Evolutionary conservation across 2,797 vertebrate genomes (phyloP), one percentile per base, ranked within the genome.

Genomic region (Hybognathus amarus): DNA sequence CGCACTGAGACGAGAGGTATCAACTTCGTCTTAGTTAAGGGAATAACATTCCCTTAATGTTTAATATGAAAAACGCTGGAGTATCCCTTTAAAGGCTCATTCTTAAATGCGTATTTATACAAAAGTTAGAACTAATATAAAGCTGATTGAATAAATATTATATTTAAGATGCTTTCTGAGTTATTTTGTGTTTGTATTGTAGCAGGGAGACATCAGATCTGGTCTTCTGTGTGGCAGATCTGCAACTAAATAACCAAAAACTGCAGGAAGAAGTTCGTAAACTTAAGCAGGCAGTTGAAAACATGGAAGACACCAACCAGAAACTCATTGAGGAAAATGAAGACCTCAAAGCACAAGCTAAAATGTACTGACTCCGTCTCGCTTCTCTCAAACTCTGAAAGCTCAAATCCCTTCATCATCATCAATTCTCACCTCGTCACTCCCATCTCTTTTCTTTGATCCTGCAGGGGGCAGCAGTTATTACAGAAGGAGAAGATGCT

Each of bases 171-270:
- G 24, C 5, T 12, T 24, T 24, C 27, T 18, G 20, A n/a, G 7
- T 4, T 18, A 24, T 63, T 59, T 38, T 33, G 6, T 85, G 4
- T 80, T 9, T 54, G 11, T 85, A 71, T 81, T 94, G 91, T 93
- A 17, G n/a, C 80, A 99, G 97, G 79, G 97, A 98, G 89, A 95
- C 95, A 0, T 96, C 96, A 5, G 97, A 97, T 84, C 90, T 98
- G 90, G 95, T 98, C 36, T 93, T 92, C 61, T 97, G 94, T 1
- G 87, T 97, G 7, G 93, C 96, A 0, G 96, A 98, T 87, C 94
- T 97, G 61, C 95, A 96, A 90, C 95, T 96, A 92, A 96, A 91
- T 88, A 97, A 97, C 85, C 95, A 96, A 70, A 97, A 96, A 70
- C 92, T 98, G 24, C 94, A 96, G 85, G 94, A 97, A n/a, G 96